A percentile compares a stretch with the other conserved stretches of the same genome.
Evolutionary conservation across 1,140 invertebrate genomes (phyloP).

Genomic region (Palaemon carinicauda): DNA sequence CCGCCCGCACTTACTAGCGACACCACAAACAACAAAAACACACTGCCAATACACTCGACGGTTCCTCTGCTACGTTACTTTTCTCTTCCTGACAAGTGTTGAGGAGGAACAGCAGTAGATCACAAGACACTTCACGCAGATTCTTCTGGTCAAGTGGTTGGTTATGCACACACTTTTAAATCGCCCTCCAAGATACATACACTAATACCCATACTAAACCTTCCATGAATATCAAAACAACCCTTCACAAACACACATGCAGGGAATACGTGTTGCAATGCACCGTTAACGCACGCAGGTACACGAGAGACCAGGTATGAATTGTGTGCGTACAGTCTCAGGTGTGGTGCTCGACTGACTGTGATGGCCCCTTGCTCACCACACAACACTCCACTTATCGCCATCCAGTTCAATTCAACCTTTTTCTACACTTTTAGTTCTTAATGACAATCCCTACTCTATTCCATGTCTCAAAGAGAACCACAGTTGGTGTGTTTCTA

Average conservation of each 20-base stretch:
- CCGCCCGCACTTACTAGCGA: not conserved
- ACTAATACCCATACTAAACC: no score
- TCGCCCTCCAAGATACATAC: no score
- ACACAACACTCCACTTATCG: not conserved
- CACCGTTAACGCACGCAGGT: conserved; percentile 26
- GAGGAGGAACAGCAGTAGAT: not conserved
- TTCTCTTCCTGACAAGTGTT: conserved; percentile 7
- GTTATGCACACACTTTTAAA: no score
- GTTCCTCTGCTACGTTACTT: not conserved
- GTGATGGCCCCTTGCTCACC: not conserved
- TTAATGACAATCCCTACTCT: not conserved
- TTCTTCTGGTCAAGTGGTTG: no score
- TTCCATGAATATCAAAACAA: no score
- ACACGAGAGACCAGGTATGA: conserved; percentile 34
- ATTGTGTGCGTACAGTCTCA: conserved; percentile 38
- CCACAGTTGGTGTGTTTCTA: not conserved
- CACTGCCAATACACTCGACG: not conserved
- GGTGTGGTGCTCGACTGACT: conserved; percentile 49
- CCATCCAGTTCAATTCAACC: not conserved
- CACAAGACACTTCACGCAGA: not conserved
- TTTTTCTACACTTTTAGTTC: not conserved
- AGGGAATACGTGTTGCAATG: no score
- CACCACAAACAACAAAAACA: conserved; percentile 26
- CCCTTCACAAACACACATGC: no score
- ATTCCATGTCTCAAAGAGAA: no score